phyloP scores from a whole-genome alignment of 2,888 invertebrate genomes.

The Polyommatus icarus region DNA sequence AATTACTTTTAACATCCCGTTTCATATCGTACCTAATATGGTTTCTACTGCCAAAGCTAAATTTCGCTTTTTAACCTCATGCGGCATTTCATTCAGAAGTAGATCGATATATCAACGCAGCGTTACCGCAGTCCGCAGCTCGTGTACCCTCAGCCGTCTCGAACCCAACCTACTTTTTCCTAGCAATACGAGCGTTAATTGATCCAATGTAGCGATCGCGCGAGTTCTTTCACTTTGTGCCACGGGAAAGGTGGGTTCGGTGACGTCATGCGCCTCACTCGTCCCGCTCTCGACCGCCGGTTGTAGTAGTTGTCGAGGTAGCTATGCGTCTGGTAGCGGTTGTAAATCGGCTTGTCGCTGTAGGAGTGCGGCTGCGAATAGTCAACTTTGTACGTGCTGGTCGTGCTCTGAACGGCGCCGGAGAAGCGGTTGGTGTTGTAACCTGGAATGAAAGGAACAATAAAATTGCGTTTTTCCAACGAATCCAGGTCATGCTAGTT shows the following conservation, averaged over 20 bases:
- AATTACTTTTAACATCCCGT: too few relatives aligned
- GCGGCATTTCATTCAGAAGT: neutral
- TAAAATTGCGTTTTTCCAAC: neutral
- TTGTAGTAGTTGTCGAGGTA: slow-evolving; percentile 69
- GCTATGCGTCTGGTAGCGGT: slow-evolving; percentile 67
- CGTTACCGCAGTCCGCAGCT: slow-evolving; percentile 31
- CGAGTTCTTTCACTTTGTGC: slow-evolving; percentile 87
- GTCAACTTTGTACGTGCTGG: slow-evolving; percentile 75
- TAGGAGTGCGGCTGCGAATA: slow-evolving; percentile 72
- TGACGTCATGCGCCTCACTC: slow-evolving; percentile 64
- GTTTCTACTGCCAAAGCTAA: too few relatives aligned
- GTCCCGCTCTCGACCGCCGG: slow-evolving; percentile 65
- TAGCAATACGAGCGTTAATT: slow-evolving; percentile 49
- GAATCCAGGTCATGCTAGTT: neutral
- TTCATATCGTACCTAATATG: too few relatives aligned
- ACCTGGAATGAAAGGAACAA: slow-evolving; percentile 50
- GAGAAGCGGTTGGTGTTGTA: slow-evolving; percentile 69
- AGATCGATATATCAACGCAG: neutral
- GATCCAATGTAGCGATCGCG: slow-evolving; percentile 85
- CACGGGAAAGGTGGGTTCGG: slow-evolving; percentile 87
- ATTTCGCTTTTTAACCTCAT: neutral
- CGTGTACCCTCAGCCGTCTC: slow-evolving; percentile 54
- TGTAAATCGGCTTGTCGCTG: slow-evolving; percentile 71
- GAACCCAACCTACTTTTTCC: slow-evolving; percentile 71
- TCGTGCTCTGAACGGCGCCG: slow-evolving; percentile 66